These are phyloP conservation scores for Axea sp. DNA, from an alignment of 2,888 invertebrate genomes.

Conservation along the genomic window DNA sequence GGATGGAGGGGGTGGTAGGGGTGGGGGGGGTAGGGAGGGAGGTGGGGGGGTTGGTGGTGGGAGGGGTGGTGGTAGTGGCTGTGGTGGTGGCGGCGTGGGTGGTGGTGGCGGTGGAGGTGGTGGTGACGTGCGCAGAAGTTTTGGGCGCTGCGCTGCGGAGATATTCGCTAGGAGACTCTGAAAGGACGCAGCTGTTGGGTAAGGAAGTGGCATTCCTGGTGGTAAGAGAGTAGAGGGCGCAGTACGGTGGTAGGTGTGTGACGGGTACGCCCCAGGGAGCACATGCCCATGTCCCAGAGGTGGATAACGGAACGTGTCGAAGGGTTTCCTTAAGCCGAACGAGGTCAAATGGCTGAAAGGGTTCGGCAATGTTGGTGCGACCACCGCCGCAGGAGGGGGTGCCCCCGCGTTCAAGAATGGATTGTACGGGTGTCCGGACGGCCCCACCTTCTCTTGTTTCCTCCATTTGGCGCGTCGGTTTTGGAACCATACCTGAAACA, in stretches of 20 bases:
- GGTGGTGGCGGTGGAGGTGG: conserved; percentile 77
- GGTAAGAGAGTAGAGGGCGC: conserved; percentile 84
- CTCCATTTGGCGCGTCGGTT: conserved; percentile 95
- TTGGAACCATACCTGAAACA: conserved; percentile 94
- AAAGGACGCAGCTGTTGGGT: conserved; percentile 84
- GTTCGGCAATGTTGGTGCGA: conserved; percentile 88
- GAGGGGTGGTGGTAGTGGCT: too few species aligned
- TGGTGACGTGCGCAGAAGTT: conserved; percentile 75
- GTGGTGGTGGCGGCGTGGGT: too few species aligned
- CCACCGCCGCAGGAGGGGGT: conserved; percentile 84
- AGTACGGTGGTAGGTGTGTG: conserved; percentile 82
- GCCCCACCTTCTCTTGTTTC: conserved; percentile 95
- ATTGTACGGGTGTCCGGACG: conserved; percentile 93
- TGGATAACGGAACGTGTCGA: conserved; percentile 87
- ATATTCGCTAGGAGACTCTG: conserved; percentile 92
- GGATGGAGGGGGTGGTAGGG: too few species aligned
- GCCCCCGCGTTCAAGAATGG: conserved; percentile 87
- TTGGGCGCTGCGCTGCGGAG: conserved; percentile 83
- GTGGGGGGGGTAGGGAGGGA: too few species aligned
- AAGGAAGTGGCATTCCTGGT: conserved; percentile 82
- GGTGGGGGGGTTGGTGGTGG: too few species aligned
- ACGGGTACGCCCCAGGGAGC: conserved; percentile 83
- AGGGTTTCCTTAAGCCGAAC: conserved; percentile 82
- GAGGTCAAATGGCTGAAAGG: conserved; percentile 88
- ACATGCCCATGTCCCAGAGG: conserved; percentile 81